Conservation (phyloP, 2,113 vertebrate species). For the Stigmatopora nigra region DNA sequence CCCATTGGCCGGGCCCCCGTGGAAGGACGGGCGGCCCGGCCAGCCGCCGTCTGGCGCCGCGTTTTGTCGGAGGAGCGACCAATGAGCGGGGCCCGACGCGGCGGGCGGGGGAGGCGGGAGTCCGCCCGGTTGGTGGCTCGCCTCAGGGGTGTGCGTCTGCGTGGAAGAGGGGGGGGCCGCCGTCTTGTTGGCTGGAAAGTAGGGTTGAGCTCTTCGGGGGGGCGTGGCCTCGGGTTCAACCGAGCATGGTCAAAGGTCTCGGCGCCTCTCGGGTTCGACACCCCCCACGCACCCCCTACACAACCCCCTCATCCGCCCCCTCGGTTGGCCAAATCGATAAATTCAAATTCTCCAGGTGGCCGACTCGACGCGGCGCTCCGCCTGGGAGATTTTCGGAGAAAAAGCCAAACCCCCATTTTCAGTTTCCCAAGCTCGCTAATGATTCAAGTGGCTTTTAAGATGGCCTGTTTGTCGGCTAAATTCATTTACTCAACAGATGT, state of each 20-base stretch:
- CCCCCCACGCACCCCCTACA: too few species aligned
- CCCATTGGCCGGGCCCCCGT: constrained; percentile 43
- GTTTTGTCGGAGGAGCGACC: constrained; percentile 42
- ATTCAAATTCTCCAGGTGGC: constrained; percentile 27
- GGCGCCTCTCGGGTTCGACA: constrained; percentile 31
- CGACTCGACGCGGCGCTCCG: neutral
- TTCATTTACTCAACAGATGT: neutral
- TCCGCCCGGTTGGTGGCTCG: constrained; percentile 44
- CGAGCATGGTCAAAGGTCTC: constrained; percentile 52
- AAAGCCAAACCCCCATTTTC: neutral
- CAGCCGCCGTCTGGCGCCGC: constrained; percentile 43
- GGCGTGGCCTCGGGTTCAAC: constrained; percentile 46
- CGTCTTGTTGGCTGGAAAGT: constrained; percentile 56
- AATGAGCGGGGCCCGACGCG: constrained; percentile 43
- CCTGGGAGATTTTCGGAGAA: constrained; percentile 4
- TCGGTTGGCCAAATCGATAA: constrained; percentile 41
- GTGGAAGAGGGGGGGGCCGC: constrained; percentile 36
- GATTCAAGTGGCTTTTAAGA: neutral
- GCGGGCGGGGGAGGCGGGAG: constrained; percentile 47
- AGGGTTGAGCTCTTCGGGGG: constrained; percentile 56
- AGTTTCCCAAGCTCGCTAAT: neutral
- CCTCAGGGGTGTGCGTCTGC: constrained; percentile 4
- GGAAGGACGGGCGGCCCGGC: constrained; percentile 41
- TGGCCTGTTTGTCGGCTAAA: neutral
- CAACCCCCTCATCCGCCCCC: constrained; percentile 11